Base-by-base conservation (phyloP, 1,140 invertebrate genomes). In the Drosophila erecta region DNA sequence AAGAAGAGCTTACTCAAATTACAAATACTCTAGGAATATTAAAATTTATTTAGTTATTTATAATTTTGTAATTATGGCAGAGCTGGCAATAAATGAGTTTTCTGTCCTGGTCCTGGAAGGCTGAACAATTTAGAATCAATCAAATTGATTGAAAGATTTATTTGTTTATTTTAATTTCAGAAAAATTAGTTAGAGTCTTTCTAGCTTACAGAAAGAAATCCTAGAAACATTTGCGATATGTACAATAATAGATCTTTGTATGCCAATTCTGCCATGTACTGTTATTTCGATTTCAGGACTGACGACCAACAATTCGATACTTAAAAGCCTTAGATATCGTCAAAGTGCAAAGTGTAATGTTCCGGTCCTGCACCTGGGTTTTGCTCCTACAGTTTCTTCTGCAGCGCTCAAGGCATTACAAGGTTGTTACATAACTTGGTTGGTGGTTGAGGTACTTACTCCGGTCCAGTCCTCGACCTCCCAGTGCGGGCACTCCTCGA, bases 401-500 rank as follows among this genome's bases (percentile, higher is more conserved):
- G 81, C 62, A 74, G 73, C 62, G 64, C 51, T 44, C 74, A 79
- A 74, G 79, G 78, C 79, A 78, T 79, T 69, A 49, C 78, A n/a
- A n/a, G n/a, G 81, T 86, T 86, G 84, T 89, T 84, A 74, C 72
- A 87, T 79, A 69, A 86, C 61, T 58, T 54, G 56, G 58, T 79
- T 51, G 55, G 62, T 50, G 44, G 37, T 67, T 15, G 37, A 46
- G 56, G 22, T 76, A 94, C 95, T 96, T 94, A 98, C 97, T 92
- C 96, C 95, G 64, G 96, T 97, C 97, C 97, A 98, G 53, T 95
- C 94, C 41, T 96, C 95, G 37, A 95, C 94, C 70, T 96, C 94
- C 97, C 97, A 98, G 78, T 94, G 94, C 27, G 97, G 96, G 93
- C 97, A 98, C 30, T 96, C 95, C 61, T 96, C 94, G 37, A 95